These are phyloP conservation scores for Silurus asotus DNA, from an alignment of 2,113 vertebrate species.

Conservation along the genomic window DNA sequence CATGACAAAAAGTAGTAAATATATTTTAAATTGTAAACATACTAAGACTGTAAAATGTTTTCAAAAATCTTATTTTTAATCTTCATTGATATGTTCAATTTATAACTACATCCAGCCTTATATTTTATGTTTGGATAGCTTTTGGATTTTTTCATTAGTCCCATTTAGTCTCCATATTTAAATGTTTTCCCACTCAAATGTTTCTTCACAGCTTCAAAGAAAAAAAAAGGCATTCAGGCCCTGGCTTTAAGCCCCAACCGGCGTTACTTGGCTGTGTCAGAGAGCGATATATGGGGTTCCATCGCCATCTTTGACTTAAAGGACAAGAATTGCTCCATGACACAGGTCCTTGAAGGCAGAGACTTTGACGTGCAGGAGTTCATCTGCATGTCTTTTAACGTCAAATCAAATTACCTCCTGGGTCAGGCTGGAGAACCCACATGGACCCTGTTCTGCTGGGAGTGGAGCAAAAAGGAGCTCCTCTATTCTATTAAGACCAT, in stretches of 20 bases:
- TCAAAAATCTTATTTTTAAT: no score
- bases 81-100: not conserved
- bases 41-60: no score
- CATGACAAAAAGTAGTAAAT: not conserved
- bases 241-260: constrained; percentile 83
- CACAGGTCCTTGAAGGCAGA: constrained; percentile 72
- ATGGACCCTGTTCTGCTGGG: constrained; percentile 81
- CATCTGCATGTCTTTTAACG: constrained; percentile 85
- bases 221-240: constrained; percentile 77
- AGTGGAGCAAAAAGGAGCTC: constrained; percentile 88
- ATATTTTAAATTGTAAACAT: no score
- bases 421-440: constrained; percentile 79
- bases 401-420: constrained; percentile 84
- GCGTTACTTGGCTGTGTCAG: constrained; percentile 85
- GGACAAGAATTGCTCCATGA: constrained; percentile 74
- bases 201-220: constrained; percentile 76
- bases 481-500: constrained; percentile 72
- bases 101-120: no score
- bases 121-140: not conserved
- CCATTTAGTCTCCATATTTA: not conserved
- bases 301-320: constrained; percentile 84
- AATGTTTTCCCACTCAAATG: not conserved
- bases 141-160: not conserved
- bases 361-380: constrained; percentile 67
- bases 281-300: constrained; percentile 73